Percentiles rank a stretch among this genome's conserved stretches.
These are phyloP conservation scores for Ctenomys sociabilis DNA, from an alignment of 2,113 vertebrate genomes.

Conservation along the genomic window DNA sequence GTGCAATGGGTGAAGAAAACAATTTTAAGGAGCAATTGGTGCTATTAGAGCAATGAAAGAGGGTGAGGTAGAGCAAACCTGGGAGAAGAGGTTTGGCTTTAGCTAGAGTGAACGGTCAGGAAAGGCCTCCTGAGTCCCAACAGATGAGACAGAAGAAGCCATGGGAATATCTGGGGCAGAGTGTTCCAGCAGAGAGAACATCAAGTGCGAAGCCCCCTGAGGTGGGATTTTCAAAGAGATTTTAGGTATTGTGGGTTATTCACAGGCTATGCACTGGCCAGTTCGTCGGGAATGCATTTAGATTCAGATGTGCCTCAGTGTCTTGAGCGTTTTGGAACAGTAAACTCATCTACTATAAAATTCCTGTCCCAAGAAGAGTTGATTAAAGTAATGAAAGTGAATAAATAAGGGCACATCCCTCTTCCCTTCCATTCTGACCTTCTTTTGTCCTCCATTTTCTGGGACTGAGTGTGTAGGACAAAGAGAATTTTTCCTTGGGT, in stretches of 20 bases:
- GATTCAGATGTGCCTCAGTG: constrained; percentile 58
- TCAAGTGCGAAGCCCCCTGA: constrained; percentile 79
- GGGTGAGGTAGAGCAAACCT: not conserved
- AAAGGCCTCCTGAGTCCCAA: constrained; percentile 60
- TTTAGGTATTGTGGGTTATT: constrained; percentile 65
- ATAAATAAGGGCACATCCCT: not conserved
- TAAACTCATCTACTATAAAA: constrained; percentile 61
- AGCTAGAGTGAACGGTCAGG: constrained; percentile 59
- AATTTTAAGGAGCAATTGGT: constrained; percentile 18
- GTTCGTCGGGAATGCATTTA: constrained; percentile 70
- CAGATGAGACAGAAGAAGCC: constrained; percentile 73
- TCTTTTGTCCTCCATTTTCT: not conserved
- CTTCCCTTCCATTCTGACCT: not conserved
- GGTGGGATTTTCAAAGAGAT: constrained; percentile 80
- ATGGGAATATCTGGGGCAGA: constrained; percentile 80
- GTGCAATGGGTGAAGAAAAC: constrained; percentile 50
- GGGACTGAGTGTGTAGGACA: not conserved
- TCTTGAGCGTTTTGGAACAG: constrained; percentile 61
- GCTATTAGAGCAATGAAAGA: not conserved
- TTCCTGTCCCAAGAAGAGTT: constrained; percentile 47
- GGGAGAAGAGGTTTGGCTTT: not conserved
- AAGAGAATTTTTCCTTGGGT: constrained; percentile 14
- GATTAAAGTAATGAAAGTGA: constrained; percentile 59
- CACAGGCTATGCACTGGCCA: constrained; percentile 60
- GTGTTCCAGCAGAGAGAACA: constrained; percentile 78